Evolutionary conservation across 1,140 invertebrate genomes (phyloP).

Genomic region (Drosophila melanica): DNA sequence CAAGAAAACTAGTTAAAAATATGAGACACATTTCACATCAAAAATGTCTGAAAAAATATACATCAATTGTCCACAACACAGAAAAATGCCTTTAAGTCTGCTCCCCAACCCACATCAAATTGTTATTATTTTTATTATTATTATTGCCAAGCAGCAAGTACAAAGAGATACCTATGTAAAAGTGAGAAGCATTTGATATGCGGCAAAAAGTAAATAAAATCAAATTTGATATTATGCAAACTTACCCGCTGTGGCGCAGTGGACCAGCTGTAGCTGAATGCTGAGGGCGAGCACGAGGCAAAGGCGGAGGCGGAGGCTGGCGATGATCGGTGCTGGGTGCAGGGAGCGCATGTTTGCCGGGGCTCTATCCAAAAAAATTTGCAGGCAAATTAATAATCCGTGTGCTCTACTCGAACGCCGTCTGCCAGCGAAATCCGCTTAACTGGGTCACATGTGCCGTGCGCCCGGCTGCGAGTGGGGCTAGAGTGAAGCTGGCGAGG

Average conservation of each 20-base stretch:
- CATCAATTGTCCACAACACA: no score
- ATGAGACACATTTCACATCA: no score
- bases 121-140: slow-evolving; percentile 45
- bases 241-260: slow-evolving; percentile 53
- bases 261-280: slow-evolving; percentile 8
- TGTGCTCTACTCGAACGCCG: slow-evolving; percentile 26
- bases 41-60: no score
- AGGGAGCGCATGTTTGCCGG: slow-evolving; percentile 56
- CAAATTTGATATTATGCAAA: slow-evolving; percentile 48
- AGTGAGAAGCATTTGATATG: slow-evolving; percentile 57
- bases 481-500: slow-evolving; percentile 1
- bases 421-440: slow-evolving; percentile 50
- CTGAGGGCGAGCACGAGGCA: slow-evolving; percentile 4
- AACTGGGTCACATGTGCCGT: slow-evolving; percentile 73
- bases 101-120: slow-evolving; percentile 47
- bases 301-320: slow-evolving; percentile 2
- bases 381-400: slow-evolving; percentile 75
- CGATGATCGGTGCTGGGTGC: slow-evolving; percentile 49
- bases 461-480: slow-evolving; percentile 24
- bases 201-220: slow-evolving; percentile 48
- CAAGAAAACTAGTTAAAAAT: no score
- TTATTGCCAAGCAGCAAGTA: slow-evolving; percentile 11
- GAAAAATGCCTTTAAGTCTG: background rate
- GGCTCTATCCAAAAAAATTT: slow-evolving; percentile 59
- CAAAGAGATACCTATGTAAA: background rate